Conservation (phyloP, 2,888 invertebrate genomes). For the Drosophila neotestacea region DNA sequence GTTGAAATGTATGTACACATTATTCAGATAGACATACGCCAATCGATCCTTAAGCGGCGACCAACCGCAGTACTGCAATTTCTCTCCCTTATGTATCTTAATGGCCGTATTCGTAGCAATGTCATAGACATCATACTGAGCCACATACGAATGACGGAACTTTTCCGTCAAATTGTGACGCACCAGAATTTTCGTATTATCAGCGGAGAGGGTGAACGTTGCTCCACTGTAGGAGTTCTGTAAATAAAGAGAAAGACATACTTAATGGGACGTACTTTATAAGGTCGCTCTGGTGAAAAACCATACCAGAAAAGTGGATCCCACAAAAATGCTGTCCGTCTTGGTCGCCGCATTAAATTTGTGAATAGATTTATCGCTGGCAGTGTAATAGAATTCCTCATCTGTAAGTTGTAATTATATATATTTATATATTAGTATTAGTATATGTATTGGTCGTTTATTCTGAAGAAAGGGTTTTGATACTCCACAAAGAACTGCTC, state of each 20-base stretch:
- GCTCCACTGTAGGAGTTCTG: slow-evolving; percentile 82
- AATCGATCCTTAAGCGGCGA: slow-evolving; percentile 86
- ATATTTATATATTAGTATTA: not conserved
- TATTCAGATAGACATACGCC: slow-evolving; percentile 89
- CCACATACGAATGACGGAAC: slow-evolving; percentile 89
- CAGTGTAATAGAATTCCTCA: slow-evolving; percentile 86
- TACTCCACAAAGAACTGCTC: not conserved
- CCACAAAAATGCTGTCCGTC: slow-evolving; percentile 61
- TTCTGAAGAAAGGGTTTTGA: not conserved
- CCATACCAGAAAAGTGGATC: slow-evolving; percentile 74
- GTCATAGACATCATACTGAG: slow-evolving; percentile 88
- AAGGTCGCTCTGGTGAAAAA: not conserved
- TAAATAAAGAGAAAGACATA: not conserved
- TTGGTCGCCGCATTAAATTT: slow-evolving; percentile 86
- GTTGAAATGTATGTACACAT: slow-evolving; percentile 87
- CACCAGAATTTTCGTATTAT: slow-evolving; percentile 82
- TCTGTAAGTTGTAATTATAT: slow-evolving; percentile 83
- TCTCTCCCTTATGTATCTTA: slow-evolving; percentile 86
- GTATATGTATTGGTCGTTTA: not conserved
- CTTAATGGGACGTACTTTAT: too few species aligned
- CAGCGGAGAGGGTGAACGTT: slow-evolving; percentile 82
- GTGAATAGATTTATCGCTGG: slow-evolving; percentile 75
- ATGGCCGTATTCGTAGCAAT: slow-evolving; percentile 83
- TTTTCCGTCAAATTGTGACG: slow-evolving; percentile 79
- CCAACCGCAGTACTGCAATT: slow-evolving; percentile 89